phyloP scores from a whole-genome alignment of 2,888 invertebrate genomes.

The Xylota segnis region DNA sequence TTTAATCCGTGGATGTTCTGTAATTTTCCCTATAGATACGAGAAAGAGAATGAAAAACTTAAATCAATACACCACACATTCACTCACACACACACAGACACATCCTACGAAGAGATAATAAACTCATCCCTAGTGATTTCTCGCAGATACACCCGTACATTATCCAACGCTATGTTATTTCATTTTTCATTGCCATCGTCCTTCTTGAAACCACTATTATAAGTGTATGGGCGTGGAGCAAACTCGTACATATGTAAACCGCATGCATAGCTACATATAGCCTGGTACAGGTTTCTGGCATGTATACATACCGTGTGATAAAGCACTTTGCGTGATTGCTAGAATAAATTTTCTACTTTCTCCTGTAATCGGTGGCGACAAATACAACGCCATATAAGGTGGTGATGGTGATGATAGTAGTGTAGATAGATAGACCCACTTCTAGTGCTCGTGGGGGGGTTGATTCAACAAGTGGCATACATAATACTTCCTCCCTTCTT shows the following conservation, averaged over 20 bases:
- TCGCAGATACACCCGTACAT: slow-evolving; percentile 41
- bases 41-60: slow-evolving; percentile 4
- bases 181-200: slow-evolving; percentile 62
- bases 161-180: slow-evolving; percentile 48
- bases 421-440: neutral
- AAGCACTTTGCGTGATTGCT: slow-evolving; percentile 75
- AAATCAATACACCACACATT: slow-evolving; percentile 62
- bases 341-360: slow-evolving; percentile 71
- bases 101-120: slow-evolving; percentile 53
- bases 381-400: slow-evolving; percentile 43
- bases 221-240: slow-evolving; percentile 13
- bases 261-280: neutral
- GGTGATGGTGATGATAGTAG: slow-evolving; percentile 49
- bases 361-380: slow-evolving; percentile 61
- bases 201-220: slow-evolving; percentile 29
- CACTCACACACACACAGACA: too few relatives aligned
- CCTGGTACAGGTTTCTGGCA: neutral
- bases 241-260: neutral
- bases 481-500: slow-evolving; percentile 17
- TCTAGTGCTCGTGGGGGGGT: neutral
- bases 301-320: slow-evolving; percentile 63
- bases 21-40: neutral
- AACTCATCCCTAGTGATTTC: slow-evolving; percentile 65
- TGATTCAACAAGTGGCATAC: slow-evolving; percentile 47
- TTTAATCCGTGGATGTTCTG: slow-evolving; percentile 44